Conservation (phyloP, 1,140 invertebrate genomes). For the Zaprionus capensis region DNA sequence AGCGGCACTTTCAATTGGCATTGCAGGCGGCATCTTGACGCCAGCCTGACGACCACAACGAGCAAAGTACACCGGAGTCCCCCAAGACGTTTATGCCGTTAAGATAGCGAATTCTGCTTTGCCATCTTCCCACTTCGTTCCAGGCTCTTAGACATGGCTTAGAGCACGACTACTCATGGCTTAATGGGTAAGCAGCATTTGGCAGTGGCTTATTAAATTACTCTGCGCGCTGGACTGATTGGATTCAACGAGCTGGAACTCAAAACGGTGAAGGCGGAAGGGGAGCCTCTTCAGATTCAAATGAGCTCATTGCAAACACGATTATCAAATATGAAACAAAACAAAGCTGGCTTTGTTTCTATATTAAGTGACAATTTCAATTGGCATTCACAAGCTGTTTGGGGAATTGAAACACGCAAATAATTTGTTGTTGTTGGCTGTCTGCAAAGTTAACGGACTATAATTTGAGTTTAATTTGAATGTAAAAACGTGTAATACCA, state of each 20-base stretch:
- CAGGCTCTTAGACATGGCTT: constrained; percentile 16
- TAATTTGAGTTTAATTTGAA: background rate
- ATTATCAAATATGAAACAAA: background rate
- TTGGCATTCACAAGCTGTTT: background rate
- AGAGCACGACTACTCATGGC: constrained; percentile 24
- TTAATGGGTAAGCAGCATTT: constrained; percentile 42
- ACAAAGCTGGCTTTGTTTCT: background rate
- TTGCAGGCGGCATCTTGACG: background rate
- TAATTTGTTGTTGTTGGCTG: background rate
- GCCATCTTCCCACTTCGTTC: background rate
- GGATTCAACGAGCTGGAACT: constrained; percentile 13
- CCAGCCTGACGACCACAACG: background rate
- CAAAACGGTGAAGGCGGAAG: background rate
- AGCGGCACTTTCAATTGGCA: constrained; percentile 4
- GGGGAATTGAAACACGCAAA: background rate
- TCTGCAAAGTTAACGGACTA: background rate
- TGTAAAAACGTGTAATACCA: background rate
- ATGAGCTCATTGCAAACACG: background rate
- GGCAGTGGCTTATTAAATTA: constrained; percentile 61
- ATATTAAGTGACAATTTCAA: background rate
- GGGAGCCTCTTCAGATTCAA: background rate
- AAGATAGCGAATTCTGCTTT: constrained; percentile 10
- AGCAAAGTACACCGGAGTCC: background rate
- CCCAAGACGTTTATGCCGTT: background rate
- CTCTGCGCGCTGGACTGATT: constrained; percentile 23